phyloP scores from a whole-genome alignment of 1,140 invertebrate species.

The Rhagoletis zephyria region DNA sequence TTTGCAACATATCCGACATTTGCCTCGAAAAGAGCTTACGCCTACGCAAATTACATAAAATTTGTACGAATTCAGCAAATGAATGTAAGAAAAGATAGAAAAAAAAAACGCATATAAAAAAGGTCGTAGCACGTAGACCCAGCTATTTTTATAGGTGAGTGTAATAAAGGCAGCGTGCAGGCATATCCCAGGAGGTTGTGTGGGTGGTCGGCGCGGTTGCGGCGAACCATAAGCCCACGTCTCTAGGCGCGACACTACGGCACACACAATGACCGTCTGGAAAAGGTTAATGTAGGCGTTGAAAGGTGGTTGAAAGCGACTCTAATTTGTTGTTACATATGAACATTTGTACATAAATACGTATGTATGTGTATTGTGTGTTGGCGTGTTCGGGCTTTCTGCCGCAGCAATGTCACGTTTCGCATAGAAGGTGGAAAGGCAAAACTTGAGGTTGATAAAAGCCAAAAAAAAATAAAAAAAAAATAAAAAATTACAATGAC shows the following conservation, averaged over 20 bases:
- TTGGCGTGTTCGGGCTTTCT: no score
- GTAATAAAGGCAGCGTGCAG: background rate
- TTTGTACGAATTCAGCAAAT: background rate
- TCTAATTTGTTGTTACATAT: background rate
- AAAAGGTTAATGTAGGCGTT: background rate
- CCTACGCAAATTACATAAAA: background rate
- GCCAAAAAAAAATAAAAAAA: no score
- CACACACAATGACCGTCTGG: background rate
- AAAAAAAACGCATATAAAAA: no score
- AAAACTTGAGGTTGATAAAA: no score
- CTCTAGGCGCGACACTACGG: background rate
- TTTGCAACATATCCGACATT: conserved; percentile 7
- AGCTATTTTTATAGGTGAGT: background rate
- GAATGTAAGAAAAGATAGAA: no score
- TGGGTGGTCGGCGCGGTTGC: no score
- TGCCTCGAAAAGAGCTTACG: background rate
- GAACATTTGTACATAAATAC: background rate
- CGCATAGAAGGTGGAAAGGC: no score
- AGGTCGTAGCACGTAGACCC: no score
- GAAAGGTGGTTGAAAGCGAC: background rate
- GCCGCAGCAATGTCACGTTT: no score
- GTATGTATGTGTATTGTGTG: background rate
- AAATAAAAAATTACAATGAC: no score
- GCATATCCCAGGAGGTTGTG: no score
- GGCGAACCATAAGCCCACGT: background rate